Evolutionary conservation across 2,797 vertebrate species (phyloP).

Genomic region (Cyprinella venusta): DNA sequence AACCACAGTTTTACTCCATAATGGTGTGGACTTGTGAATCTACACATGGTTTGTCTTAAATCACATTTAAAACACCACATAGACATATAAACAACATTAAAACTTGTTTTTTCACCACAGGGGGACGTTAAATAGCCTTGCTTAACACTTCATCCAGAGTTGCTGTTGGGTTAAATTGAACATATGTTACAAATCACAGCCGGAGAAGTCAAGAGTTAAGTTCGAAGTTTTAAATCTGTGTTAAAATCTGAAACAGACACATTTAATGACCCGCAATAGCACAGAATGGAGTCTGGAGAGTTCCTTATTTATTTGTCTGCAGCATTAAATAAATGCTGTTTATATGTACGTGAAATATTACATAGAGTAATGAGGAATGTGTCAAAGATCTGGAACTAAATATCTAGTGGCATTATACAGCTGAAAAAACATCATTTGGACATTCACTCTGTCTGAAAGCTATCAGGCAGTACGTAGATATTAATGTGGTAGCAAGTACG

Average conservation of each 20-base stretch:
- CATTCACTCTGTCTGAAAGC: constrained; percentile 23
- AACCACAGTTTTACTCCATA: too few relatives aligned
- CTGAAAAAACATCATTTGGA: constrained; percentile 6
- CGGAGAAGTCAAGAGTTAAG: not conserved
- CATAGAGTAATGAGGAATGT: not conserved
- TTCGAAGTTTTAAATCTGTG: not conserved
- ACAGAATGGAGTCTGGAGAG: not conserved
- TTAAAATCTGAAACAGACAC: not conserved
- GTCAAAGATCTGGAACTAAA: constrained; percentile 1
- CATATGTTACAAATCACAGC: not conserved
- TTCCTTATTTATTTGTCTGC: constrained; percentile 1
- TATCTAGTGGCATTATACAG: constrained; percentile 8
- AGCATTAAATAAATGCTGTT: constrained; percentile 6
- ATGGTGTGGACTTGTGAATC: too few relatives aligned
- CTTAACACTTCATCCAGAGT: not conserved
- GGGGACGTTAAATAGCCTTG: too few relatives aligned
- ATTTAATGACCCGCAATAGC: not conserved
- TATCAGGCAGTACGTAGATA: not conserved
- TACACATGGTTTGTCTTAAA: too few relatives aligned
- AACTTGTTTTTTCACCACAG: too few relatives aligned
- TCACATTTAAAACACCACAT: too few relatives aligned
- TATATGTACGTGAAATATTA: not conserved
- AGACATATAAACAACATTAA: too few relatives aligned
- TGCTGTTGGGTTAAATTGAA: not conserved
- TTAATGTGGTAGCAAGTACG: not conserved